Percentiles rank a stretch among this genome's conserved stretches.
phyloP scores from a whole-genome alignment of 1,140 invertebrate genomes.

The Temnothorax nylanderi region DNA sequence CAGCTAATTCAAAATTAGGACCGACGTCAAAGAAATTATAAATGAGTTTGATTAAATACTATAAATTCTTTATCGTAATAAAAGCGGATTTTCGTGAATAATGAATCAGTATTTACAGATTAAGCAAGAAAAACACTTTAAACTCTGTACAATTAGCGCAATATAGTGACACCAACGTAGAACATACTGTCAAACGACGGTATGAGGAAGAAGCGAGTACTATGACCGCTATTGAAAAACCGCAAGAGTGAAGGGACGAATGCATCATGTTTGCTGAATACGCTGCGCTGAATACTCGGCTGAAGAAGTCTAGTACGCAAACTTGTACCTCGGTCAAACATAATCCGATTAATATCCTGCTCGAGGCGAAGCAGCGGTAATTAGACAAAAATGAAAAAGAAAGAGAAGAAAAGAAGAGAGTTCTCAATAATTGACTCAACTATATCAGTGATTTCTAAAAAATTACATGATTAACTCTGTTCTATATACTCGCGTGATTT shows the following conservation, averaged over 20 bases:
- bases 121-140: background rate
- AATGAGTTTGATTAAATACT: background rate
- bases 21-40: background rate
- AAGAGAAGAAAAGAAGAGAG: background rate
- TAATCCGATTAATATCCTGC: background rate
- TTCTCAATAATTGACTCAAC: background rate
- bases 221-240: constrained; percentile 1
- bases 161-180: background rate
- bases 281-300: background rate
- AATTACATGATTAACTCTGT: background rate
- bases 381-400: background rate
- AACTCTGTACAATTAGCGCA: background rate
- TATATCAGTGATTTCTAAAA: background rate
- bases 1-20: background rate
- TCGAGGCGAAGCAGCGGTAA: background rate
- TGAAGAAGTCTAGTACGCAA: background rate
- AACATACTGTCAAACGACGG: background rate
- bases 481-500: background rate
- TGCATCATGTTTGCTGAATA: background rate
- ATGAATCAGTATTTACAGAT: constrained; percentile 6
- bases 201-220: background rate
- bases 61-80: background rate
- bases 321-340: background rate
- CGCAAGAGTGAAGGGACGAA: constrained; percentile 20
- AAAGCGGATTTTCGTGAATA: background rate